Evolutionary conservation across 2,113 vertebrate species (phyloP).

Genomic region (Etia nguti): DNA sequence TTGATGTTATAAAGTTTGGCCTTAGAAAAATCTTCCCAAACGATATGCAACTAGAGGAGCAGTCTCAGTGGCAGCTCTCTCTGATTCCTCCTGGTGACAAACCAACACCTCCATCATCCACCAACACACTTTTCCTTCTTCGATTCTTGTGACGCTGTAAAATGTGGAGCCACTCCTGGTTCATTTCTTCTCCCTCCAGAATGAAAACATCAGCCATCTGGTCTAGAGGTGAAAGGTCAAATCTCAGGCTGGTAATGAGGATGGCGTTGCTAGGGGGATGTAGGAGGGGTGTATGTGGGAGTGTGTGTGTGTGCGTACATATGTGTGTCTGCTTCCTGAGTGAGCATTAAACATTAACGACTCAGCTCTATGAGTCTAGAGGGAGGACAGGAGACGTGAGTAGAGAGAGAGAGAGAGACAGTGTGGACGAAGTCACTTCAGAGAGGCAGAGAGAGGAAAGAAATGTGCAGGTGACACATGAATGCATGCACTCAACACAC

Average conservation of each 20-base stretch:
- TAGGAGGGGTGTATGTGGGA: slow-evolving; percentile 22
- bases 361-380: slow-evolving; percentile 43
- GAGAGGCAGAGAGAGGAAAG: background rate
- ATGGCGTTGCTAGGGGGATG: slow-evolving; percentile 66
- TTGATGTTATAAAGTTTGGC: background rate
- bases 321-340: slow-evolving; percentile 64
- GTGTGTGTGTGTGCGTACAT: background rate
- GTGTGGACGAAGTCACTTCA: background rate
- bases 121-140: background rate
- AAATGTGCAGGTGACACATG: background rate
- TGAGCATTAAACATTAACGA: slow-evolving; percentile 73
- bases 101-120: slow-evolving; percentile 21
- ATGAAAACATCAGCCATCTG: slow-evolving; percentile 72
- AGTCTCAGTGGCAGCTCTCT: slow-evolving; percentile 3
- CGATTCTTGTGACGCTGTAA: background rate
- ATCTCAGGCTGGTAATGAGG: slow-evolving; percentile 72
- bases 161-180: slow-evolving; percentile 33
- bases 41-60: background rate
- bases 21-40: background rate
- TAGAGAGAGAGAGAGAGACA: slow-evolving; percentile 20
- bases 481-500: background rate
- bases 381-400: slow-evolving; percentile 25
- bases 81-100: background rate
- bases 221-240: slow-evolving; percentile 65
- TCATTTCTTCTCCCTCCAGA: slow-evolving; percentile 47